phyloP scores from a whole-genome alignment of 2,113 vertebrate species.

The Galeopterus variegatus region DNA sequence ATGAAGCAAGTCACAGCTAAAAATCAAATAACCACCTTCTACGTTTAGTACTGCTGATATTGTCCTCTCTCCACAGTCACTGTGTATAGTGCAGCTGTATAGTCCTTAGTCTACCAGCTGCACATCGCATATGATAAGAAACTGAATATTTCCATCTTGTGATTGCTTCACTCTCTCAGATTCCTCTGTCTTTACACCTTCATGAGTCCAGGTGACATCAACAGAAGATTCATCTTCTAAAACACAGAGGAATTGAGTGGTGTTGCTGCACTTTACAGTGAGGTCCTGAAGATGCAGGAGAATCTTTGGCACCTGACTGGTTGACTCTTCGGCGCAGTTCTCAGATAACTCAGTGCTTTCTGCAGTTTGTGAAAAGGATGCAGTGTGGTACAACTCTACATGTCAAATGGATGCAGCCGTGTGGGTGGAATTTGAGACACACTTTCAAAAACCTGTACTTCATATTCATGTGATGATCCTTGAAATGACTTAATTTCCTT shows the following conservation, averaged over 20 bases:
- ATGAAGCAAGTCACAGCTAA: slow-evolving; percentile 86
- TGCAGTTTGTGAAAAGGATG: slow-evolving; percentile 78
- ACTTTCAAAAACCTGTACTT: slow-evolving; percentile 89
- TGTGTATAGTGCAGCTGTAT: slow-evolving; percentile 92
- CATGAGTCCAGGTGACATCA: slow-evolving; percentile 90
- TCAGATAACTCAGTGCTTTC: slow-evolving; percentile 71
- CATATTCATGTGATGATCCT: slow-evolving; percentile 85
- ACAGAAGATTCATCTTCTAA: slow-evolving; percentile 90
- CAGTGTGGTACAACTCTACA: slow-evolving; percentile 71
- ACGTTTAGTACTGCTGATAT: slow-evolving; percentile 92
- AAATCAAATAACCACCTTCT: slow-evolving; percentile 93
- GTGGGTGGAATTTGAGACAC: slow-evolving; percentile 88
- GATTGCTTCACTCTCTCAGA: slow-evolving; percentile 90
- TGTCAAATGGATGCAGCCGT: slow-evolving; percentile 80
- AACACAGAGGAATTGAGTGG: slow-evolving; percentile 92
- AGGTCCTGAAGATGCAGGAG: slow-evolving; percentile 91
- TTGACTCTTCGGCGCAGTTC: slow-evolving; percentile 60
- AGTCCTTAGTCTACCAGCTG: slow-evolving; percentile 91
- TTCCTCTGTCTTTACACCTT: slow-evolving; percentile 88
- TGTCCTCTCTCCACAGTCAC: slow-evolving; percentile 89
- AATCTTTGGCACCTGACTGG: slow-evolving; percentile 84
- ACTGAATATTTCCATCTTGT: slow-evolving; percentile 88
- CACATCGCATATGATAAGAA: slow-evolving; percentile 90
- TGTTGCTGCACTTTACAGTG: slow-evolving; percentile 88
- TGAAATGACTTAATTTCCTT: slow-evolving; percentile 89